Percentiles rank a stretch among this genome's conserved stretches.
phyloP scores from a whole-genome alignment of 2,888 invertebrate genomes.

The Tipula confusa region DNA sequence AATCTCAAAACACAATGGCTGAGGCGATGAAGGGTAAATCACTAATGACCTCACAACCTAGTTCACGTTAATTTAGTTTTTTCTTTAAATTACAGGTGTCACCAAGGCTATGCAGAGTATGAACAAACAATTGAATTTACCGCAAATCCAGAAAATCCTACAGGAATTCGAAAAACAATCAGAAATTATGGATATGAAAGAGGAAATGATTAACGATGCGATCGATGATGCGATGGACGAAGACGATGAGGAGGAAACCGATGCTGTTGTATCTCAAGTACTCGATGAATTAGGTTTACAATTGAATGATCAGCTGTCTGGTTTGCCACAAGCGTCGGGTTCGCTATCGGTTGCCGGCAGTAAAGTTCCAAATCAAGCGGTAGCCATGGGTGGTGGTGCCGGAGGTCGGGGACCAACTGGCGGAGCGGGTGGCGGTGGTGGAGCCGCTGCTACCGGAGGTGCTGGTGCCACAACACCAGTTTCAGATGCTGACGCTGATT shows the following conservation, averaged over 20 bases:
- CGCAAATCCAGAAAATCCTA: conserved; percentile 96
- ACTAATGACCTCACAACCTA: neutral
- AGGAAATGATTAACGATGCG: conserved; percentile 99
- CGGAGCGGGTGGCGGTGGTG: conserved; percentile 42
- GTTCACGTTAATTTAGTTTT: neutral
- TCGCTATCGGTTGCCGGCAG: conserved; percentile 56
- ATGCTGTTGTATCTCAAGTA: conserved; percentile 92
- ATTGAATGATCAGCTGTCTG: conserved; percentile 86
- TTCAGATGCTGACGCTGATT: conserved; percentile 91
- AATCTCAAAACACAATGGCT: conserved; percentile 99
- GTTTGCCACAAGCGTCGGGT: conserved; percentile 66
- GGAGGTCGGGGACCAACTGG: conserved; percentile 46
- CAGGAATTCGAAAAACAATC: conserved; percentile 99
- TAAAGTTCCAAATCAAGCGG: conserved; percentile 61
- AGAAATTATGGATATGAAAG: conserved; percentile 99
- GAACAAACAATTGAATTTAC: conserved; percentile 95
- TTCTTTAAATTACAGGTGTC: conserved; percentile 56
- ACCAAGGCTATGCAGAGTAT: conserved; percentile 97
- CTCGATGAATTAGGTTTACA: conserved; percentile 96
- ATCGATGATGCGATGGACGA: conserved; percentile 99
- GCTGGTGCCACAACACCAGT: conserved; percentile 53
- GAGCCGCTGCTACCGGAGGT: conserved; percentile 44
- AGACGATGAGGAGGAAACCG: conserved; percentile 96
- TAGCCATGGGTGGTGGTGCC: conserved; percentile 51
- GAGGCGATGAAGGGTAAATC: conserved; percentile 86